Evolutionary conservation across 53 echinoderm and acorn worm species (phyloP), one percentile per base, ranked within the genome.

Genomic region (Crossaster papposus): DNA sequence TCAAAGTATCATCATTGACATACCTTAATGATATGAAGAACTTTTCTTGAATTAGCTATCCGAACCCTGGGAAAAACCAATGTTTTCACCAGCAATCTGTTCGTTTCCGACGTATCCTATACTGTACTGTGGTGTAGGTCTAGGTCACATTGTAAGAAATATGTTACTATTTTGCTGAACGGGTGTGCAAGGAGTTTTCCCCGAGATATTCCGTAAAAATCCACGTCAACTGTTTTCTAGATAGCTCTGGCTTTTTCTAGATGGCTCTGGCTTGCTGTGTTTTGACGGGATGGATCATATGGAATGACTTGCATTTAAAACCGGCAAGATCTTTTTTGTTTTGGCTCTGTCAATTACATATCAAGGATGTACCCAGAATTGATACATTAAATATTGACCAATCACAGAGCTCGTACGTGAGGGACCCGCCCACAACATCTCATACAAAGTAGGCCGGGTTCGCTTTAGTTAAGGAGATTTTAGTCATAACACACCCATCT

Each of bases 351-450:
- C 94, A 94, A 74, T 70, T 79, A 65, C 89, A 83, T 80, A 78
- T 94, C 94, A 94, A 94, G 91, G 94, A 81, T 90, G 93, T 90
- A 51, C 86, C 93, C 44, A 83, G 73, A 89, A 89, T 77, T 88
- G 75, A 92, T 87, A 77, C 58, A 23, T 73, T 65, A 88, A 71
- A 64, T 17, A 93, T 70, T 64, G 82, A 79, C 96, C 96, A 96
- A 96, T 96, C 89, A 92, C 44, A 92, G 72, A 38, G 22, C 70
- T 51, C 32, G 30, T 54, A 74, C 77, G 13, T 36, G 83, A 28
- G 90, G 82, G 92, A 90, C 93, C 89, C 89, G 94, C 86, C 92
- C 87, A 85, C 93, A 76, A 72, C 55, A 54, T 83, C 86, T 94
- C 74, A 91, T 93, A 93, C 64, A 87, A 91, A 94, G 89, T 83